Evolutionary conservation across 1,140 invertebrate genomes (phyloP), one percentile per base, ranked within the genome.

Genomic region (Drosophila auraria): DNA sequence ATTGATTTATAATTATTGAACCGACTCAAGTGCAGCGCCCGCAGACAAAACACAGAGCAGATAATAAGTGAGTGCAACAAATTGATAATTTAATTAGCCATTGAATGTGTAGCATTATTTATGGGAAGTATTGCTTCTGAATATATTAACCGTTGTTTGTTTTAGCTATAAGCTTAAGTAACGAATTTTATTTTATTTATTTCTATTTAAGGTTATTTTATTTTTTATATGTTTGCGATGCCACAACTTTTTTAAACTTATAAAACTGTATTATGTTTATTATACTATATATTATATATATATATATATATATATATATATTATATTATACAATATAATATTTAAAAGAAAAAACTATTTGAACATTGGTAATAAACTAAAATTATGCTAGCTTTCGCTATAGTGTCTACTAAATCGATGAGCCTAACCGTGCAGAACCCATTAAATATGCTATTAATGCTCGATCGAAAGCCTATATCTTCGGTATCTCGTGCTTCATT

Each of bases 1-100:
- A 90, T 89, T 82, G 86, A 90, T 90, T 89, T 90, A 89, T 86
- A 82, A 89, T 84, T 81, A 83, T 84, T 71, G 69, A 45, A 79
- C 62, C 45, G 66, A 27, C 71, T 84, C 73, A 80, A 83, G 65
- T 49, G 82, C 76, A 44, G 33, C 45, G 63, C 51, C 58, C 54
- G 49, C 63, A 66, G 44, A 72, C 66, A 53, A 50, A 60, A 53
- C 36, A 27, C 63, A 61, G 40, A 60, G 15, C 51, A 76, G 50
- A 69, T 63, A 71, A 30, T 49, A 56, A 56, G 63, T 71, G 42
- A 73, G 30, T 47, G 40, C 44, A 65, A 78, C 62, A 78, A 78
- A 78, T 70, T 62, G 58, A 44, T 76, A 53, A 75, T 76, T 73
- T 51, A 73, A 72, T 73, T 73, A 60, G 45, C 27, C 30, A n/a